Evolutionary conservation across 2,888 invertebrate genomes (phyloP).

Genomic region (Pteria penguin): DNA sequence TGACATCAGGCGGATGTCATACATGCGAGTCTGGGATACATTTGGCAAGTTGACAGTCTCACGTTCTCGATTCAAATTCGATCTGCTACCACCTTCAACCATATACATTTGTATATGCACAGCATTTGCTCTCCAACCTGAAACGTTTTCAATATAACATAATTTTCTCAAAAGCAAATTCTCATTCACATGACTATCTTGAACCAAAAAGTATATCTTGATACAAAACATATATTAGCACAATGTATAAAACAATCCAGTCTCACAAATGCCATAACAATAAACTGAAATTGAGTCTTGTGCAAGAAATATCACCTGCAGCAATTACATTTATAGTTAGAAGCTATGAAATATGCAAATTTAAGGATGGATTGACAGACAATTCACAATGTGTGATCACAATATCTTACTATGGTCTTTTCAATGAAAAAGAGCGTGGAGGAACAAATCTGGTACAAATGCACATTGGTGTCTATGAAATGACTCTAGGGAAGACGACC

Average conservation of each 20-base stretch:
- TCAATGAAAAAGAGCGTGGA: no score
- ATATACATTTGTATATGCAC: constrained; percentile 16
- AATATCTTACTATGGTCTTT: no score
- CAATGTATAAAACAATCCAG: not conserved
- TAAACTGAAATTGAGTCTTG: no score
- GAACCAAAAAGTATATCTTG: no score
- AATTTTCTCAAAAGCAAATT: not conserved
- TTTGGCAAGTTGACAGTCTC: not conserved
- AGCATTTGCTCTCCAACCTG: constrained; percentile 13
- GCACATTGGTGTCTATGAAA: constrained; percentile 7
- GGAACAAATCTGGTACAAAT: constrained; percentile 3
- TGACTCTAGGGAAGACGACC: constrained; percentile 15
- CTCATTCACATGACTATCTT: no score
- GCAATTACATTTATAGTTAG: no score
- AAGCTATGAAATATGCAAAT: no score
- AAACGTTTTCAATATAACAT: not conserved
- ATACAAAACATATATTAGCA: no score
- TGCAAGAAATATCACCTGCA: no score
- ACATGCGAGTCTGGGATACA: not conserved
- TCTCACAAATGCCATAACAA: no score
- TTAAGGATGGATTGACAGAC: no score
- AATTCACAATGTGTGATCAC: no score
- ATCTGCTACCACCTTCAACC: constrained; percentile 15
- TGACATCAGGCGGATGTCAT: constrained; percentile 11
- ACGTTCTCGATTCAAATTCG: constrained; percentile 11